A percentile compares a stretch with the other conserved stretches of the same genome.
phyloP scores from a whole-genome alignment of 2,797 vertebrate genomes.

The Gallirallus australis region DNA sequence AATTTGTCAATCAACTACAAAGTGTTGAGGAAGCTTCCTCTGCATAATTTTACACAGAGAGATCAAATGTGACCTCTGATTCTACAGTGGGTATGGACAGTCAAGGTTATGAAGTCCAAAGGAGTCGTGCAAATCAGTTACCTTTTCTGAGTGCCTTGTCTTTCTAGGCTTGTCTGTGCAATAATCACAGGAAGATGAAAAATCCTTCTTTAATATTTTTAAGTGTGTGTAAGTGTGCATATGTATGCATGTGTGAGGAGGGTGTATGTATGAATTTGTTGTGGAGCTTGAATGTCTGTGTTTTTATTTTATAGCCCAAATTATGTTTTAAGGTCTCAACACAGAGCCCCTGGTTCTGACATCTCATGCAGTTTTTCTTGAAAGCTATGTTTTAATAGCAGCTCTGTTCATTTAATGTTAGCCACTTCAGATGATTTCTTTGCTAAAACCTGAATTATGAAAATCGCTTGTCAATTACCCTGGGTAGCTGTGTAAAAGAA shows the following conservation, averaged over 20 bases:
- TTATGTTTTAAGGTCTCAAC: conserved; percentile 64
- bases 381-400: conserved; percentile 65
- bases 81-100: conserved; percentile 45
- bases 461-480: conserved; percentile 82
- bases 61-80: conserved; percentile 73
- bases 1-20: conserved; percentile 80
- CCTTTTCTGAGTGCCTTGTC: conserved; percentile 15
- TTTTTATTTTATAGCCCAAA: conserved; percentile 52
- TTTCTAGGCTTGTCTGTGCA: conserved; percentile 51
- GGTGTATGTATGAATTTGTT: conserved; percentile 58
- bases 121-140: conserved; percentile 28
- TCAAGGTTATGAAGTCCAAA: conserved; percentile 46
- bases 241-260: not conserved
- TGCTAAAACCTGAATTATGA: conserved; percentile 82
- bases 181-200: conserved; percentile 53
- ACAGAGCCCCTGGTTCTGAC: conserved; percentile 49
- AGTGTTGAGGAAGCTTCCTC: conserved; percentile 69
- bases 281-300: conserved; percentile 1
- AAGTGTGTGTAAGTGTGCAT: not conserved
- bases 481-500: conserved; percentile 82
- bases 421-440: conserved; percentile 75
- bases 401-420: conserved; percentile 53
- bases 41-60: conserved; percentile 72
- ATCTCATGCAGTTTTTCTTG: conserved; percentile 34
- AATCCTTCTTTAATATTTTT: conserved; percentile 14